phyloP scores from a whole-genome alignment of 2,113 vertebrate species.

The Thermophis baileyi region DNA sequence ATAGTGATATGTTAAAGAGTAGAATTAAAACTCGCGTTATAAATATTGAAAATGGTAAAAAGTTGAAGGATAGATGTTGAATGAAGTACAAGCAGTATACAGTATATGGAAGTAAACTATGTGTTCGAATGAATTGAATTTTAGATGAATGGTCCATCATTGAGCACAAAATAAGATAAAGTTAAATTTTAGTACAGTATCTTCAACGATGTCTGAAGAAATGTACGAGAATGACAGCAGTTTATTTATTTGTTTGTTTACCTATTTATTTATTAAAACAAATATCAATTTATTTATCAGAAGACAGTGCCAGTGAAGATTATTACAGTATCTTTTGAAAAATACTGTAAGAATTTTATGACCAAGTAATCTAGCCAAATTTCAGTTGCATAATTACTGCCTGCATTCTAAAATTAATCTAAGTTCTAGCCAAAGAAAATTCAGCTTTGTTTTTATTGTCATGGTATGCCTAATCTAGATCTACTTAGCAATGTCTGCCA shows the following conservation, averaged over 20 bases:
- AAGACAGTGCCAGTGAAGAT: background rate
- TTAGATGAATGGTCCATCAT: background rate
- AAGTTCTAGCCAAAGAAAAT: constrained; percentile 47
- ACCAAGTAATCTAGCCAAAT: constrained; percentile 37
- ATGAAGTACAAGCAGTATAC: too few relatives aligned
- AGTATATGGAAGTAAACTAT: too few relatives aligned
- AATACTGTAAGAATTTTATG: constrained; percentile 22
- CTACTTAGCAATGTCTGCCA: rapidly evolving
- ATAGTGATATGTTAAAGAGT: too few relatives aligned
- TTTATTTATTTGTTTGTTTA: background rate
- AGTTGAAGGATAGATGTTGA: too few relatives aligned
- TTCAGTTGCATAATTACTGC: constrained; percentile 56
- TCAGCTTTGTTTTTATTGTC: constrained; percentile 42
- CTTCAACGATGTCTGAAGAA: constrained; percentile 5
- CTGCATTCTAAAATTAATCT: constrained; percentile 41
- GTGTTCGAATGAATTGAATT: too few relatives aligned
- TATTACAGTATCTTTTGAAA: background rate
- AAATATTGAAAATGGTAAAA: too few relatives aligned
- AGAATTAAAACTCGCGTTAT: too few relatives aligned
- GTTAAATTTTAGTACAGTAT: background rate
- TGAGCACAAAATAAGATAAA: background rate
- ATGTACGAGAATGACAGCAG: background rate
- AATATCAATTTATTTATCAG: background rate
- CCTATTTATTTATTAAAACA: background rate
- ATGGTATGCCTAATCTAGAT: constrained; percentile 24